Evolutionary conservation across 2,113 vertebrate species (phyloP).

Genomic region (Calypte anna): DNA sequence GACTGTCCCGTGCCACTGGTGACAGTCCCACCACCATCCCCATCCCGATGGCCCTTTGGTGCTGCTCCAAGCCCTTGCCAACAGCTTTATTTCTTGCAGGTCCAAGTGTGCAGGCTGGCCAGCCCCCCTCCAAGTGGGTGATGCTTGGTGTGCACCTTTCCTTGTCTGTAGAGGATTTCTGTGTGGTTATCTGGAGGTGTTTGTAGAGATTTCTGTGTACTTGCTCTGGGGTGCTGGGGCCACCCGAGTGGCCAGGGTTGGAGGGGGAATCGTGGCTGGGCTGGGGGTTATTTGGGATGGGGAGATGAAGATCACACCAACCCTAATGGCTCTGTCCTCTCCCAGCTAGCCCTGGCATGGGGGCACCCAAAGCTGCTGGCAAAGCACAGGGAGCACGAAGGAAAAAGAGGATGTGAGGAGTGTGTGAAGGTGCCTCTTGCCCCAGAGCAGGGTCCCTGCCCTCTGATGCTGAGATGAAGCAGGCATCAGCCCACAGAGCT

Average conservation of each 20-base stretch:
- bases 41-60: rapidly evolving
- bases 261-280: not conserved
- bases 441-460: not conserved
- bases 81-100: constrained; percentile 81
- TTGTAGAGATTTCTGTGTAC: too few species aligned
- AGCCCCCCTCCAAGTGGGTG: constrained; percentile 56
- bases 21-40: too few species aligned
- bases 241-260: not conserved
- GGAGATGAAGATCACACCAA: not conserved
- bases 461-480: rapidly evolving
- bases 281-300: not conserved
- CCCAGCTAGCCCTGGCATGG: not conserved
- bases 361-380: not conserved
- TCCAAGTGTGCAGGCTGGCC: constrained; percentile 72
- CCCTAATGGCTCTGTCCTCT: not conserved
- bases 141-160: not conserved
- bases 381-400: rapidly evolving
- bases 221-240: not conserved
- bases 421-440: rapidly evolving
- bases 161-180: rapidly evolving
- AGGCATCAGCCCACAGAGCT: not conserved
- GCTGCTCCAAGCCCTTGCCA: not conserved
- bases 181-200: rapidly evolving
- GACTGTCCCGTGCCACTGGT: not conserved
- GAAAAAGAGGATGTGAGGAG: not conserved